A percentile compares a stretch with the other conserved stretches of the same genome.
These are phyloP conservation scores for Polypterus bichir DNA, from an alignment of 2,113 vertebrate species.

Conservation along the genomic window DNA sequence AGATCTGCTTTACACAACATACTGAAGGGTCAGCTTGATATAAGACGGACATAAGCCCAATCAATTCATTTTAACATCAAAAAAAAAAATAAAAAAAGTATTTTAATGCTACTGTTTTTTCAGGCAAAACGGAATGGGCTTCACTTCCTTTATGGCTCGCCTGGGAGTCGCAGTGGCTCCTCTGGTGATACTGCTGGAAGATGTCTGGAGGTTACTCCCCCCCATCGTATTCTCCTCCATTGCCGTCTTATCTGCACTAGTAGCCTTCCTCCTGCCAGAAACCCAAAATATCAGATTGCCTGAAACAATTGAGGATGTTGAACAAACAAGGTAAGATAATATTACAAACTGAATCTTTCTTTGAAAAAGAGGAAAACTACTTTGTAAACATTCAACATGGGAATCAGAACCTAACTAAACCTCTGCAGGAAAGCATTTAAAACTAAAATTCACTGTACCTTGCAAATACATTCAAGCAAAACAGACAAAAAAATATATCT, in stretches of 20 bases:
- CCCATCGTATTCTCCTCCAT: slow-evolving; percentile 40
- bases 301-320: slow-evolving; percentile 65
- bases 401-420: too few species aligned
- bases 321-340: slow-evolving; percentile 41
- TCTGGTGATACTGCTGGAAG: slow-evolving; percentile 54
- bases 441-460: too few species aligned
- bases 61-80: background rate
- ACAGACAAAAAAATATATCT: too few species aligned
- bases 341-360: too few species aligned
- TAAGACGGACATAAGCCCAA: background rate
- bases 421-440: too few species aligned
- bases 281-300: slow-evolving; percentile 47
- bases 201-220: slow-evolving; percentile 54
- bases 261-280: slow-evolving; percentile 50
- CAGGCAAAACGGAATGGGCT: slow-evolving; percentile 67
- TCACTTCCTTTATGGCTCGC: slow-evolving; percentile 51
- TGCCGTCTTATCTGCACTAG: slow-evolving; percentile 35
- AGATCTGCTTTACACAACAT: background rate
- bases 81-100: too few species aligned
- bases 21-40: background rate
- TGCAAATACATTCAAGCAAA: too few species aligned
- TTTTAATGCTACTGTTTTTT: background rate
- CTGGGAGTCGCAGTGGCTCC: slow-evolving; percentile 58
- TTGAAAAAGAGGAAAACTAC: too few species aligned
- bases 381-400: too few species aligned